Base-by-base conservation (phyloP, 2,113 vertebrate species). In the Clarias macrocephalus region DNA sequence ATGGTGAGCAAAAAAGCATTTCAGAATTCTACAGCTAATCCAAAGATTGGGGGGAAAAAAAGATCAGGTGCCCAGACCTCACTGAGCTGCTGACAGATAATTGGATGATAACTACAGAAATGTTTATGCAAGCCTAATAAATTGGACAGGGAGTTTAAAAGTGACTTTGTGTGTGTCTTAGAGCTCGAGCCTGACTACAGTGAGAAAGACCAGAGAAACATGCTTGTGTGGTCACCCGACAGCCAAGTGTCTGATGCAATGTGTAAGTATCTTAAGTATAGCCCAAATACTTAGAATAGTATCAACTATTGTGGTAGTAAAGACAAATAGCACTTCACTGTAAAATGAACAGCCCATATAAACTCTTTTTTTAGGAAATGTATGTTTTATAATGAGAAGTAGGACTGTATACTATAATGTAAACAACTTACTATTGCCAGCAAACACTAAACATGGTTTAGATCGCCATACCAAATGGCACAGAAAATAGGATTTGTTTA, bases 191-290 rank as follows among this genome's bases (percentile, higher is more conserved):
- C 93, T 0, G 95, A 95, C 68, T 96, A 94, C 79, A 95, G 91
- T 88, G 96, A 96, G 90, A 96, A 96, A 91, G 96, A 98, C 88
- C 93, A 97, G 90, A 96, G 96, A 93, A 97, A 96, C 89, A 98
- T 98, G 97, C 86, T 98, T 87, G 97, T 98, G 37, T 98, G 97
- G 97, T 96, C 97, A 13, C 97, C 97, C 66, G 96, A 96, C 90
- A 95, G 91, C 86, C 95, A 92, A 23, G 96, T 98, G n/a, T 97
- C 97, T 0, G 97, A 97, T 84, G 95, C 96, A 83, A 98, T 97
- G 94, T 92, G 97, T 98, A 95, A 97, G 97, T 56, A 33, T 2
- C 6, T 5, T 7, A 6, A 48, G 6, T 48, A 48, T 48, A 13
- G 2, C 23, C 79, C 11, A 62, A 60, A 62, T 30, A 79, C 12